Base-by-base conservation (phyloP, 2,888 invertebrate species). In the Anorthoa munda region DNA sequence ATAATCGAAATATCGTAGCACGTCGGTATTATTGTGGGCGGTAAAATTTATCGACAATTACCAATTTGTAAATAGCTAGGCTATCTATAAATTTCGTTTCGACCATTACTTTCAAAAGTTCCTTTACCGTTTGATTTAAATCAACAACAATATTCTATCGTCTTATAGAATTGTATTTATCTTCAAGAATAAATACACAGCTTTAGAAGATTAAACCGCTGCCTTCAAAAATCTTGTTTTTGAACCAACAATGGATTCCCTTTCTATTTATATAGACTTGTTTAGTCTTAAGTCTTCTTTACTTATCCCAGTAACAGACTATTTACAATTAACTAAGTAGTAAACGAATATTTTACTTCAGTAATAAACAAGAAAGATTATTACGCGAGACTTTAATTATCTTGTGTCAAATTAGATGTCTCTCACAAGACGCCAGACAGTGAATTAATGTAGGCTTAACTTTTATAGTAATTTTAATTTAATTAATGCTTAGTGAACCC, bases 341-440 rank as follows among this genome's bases (percentile, higher is more conserved):
- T 61, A 17, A 48, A 55, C 23, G 50, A 63, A 64, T 55, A 58
- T 73, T 55, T 55, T n/a, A 53, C 46, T 70, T 17, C 23, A 26
- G 21, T 39, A 45, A 46, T 56, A 55, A 55, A 79, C 48, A 53
- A 58, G 61, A 58, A 58, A 58, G 9, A 21, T 81, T 51, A 77
- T 26, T 53, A 67, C 11, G 53, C 18, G 23, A 39, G 60, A 61
- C 55, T 77, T 70, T 61, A 65, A 65, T 68, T 71, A 56, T 48
- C 21, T 71, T 9, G 39, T 51, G 64, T 71, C 63, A 67, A 79
- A 79, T 76, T 56, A 21, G 23, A 66, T 60, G 56, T 56, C 64
- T 64, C 50, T 65, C 56, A 23, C 39, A 60, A 71, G 59, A 71
- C 13, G 55, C 46, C 46, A 51, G 63, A 63, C 56, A 76, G 13